Base-by-base conservation (phyloP, 2,888 invertebrate species). In the Hypolimnas misippus region DNA sequence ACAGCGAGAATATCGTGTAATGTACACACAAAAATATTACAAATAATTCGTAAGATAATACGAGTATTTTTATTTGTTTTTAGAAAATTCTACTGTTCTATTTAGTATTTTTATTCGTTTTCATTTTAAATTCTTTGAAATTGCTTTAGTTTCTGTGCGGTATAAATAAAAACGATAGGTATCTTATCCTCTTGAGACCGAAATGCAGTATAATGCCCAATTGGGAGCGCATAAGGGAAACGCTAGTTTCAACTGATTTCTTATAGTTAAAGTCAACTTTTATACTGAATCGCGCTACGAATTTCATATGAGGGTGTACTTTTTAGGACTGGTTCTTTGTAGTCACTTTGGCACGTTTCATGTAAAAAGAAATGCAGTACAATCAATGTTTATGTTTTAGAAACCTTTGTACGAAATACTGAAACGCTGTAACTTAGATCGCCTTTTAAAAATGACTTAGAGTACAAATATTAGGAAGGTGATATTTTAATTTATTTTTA, bases 181-280 rank as follows among this genome's bases (percentile, higher is more conserved):
- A 12, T n/a, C n/a, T 19, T 29, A 7, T 29, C 29, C 5, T 29
- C 14, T 14, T 7, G 25, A n/a, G 49, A 14, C 10, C 21, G 12
- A 49, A 21, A 14, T 49, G 25, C 49, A 14, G 25, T 29, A 49
- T 49, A 14, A 49, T 49, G 14, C 25, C 12, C 29, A 54, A 54
- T 54, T n/a, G 54, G 6, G 21, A 60, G 25, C 40, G 38, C 46
- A 60, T 38, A 54, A 60, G 35, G 12, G 38, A 46, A 29, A 16
- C 7, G 35, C 54, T 46, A 35, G 17, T 49, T 25, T 14, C 44
- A 59, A 53, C 44, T 60, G 60, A 60, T 60, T 60, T 49, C 46
- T 53, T 35, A 46, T 60, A 35, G 53, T 35, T 16, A 54, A 29
- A 53, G 33, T 38, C 53, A 60, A 53, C 60, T 44, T 49, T 25